These are phyloP conservation scores for Halocynthia roretzi DNA, from an alignment of 23 tunicate species.

Conservation along the genomic window DNA sequence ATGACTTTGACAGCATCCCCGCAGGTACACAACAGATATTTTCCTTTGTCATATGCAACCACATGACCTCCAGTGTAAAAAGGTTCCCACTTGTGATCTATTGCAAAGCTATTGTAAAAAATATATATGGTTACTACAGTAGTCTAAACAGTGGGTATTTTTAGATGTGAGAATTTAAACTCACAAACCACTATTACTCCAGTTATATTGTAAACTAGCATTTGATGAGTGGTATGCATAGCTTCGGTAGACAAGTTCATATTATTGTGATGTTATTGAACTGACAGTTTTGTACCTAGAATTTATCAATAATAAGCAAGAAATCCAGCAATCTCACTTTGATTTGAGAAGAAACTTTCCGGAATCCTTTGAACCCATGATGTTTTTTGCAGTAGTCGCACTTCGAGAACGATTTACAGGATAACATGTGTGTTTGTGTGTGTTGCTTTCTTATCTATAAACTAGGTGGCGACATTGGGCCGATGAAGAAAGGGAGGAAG, in stretches of 20 bases:
- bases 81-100: slow-evolving; percentile 58
- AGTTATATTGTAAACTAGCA: no score
- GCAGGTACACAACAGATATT: slow-evolving; percentile 41
- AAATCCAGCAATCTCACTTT: background rate
- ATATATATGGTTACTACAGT: background rate
- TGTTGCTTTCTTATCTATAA: no score
- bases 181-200: no score
- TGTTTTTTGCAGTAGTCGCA: no score
- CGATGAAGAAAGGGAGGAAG: no score
- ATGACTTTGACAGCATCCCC: slow-evolving; percentile 63
- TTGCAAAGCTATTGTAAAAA: slow-evolving; percentile 29
- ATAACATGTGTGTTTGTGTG: no score
- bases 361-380: background rate
- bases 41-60: slow-evolving; percentile 29
- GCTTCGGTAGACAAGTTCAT: no score
- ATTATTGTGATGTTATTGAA: no score
- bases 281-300: background rate
- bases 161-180: no score
- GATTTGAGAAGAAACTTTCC: slow-evolving; percentile 12
- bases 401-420: no score
- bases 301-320: background rate
- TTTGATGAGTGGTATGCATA: no score
- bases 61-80: slow-evolving; percentile 86
- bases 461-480: no score
- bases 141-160: background rate